Conservation (phyloP, 2,113 vertebrate genomes). For the Chlamydotis undulata region DNA sequence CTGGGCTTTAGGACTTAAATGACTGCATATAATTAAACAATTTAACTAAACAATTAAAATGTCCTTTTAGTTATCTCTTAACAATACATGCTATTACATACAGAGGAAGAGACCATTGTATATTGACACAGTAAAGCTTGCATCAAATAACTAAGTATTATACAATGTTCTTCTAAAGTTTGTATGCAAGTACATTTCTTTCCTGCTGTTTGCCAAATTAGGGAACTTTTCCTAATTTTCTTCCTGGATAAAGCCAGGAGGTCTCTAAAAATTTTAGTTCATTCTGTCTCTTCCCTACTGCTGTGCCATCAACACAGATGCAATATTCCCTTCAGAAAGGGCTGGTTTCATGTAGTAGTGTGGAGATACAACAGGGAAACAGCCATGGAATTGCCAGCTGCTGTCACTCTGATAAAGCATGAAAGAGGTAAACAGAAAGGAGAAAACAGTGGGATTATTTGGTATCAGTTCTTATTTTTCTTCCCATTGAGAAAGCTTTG, state of each 20-base stretch:
- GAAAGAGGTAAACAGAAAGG: background rate
- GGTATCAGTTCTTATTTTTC: background rate
- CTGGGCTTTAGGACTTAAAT: background rate
- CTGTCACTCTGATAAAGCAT: background rate
- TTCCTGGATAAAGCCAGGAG: background rate
- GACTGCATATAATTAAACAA: background rate
- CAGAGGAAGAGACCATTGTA: background rate
- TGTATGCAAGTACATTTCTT: background rate
- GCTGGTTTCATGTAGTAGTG: background rate
- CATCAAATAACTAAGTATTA: background rate
- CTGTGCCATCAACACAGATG: background rate
- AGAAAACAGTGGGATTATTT: background rate
- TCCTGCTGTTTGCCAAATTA: background rate
- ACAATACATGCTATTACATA: background rate
- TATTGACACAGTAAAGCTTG: background rate
- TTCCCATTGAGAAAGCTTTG: background rate
- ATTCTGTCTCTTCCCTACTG: background rate
- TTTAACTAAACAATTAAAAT: background rate
- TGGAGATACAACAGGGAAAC: background rate
- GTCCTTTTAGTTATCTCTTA: background rate
- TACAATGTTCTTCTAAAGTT: background rate
- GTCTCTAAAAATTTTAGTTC: background rate
- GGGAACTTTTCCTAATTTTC: background rate
- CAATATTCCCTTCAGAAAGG: background rate
- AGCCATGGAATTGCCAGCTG: background rate